These are phyloP conservation scores for Protophormia terraenovae DNA, from an alignment of 2,888 invertebrate species.

Conservation along the genomic window DNA sequence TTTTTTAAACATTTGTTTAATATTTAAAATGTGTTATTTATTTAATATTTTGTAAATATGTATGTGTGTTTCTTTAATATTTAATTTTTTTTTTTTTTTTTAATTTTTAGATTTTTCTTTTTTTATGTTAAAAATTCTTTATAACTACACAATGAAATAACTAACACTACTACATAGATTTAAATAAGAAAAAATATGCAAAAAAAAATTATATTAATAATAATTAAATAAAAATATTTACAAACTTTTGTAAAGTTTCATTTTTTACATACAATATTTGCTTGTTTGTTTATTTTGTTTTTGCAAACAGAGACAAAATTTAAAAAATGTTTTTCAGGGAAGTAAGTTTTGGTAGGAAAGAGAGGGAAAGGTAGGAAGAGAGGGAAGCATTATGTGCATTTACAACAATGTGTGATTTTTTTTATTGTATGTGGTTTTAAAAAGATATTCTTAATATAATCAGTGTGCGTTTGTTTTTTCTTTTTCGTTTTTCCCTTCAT, in stretches of 20 bases:
- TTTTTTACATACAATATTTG: conserved; percentile 44
- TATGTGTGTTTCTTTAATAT: conserved; percentile 28
- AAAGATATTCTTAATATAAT: conserved; percentile 43
- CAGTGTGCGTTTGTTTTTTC: conserved; percentile 40
- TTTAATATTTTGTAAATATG: conserved; percentile 44
- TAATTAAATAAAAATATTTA: conserved; percentile 53
- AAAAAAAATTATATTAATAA: conserved; percentile 43
- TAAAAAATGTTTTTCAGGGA: background rate
- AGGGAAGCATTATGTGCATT: conserved; percentile 40
- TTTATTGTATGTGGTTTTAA: conserved; percentile 17
- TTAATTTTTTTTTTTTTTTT: conserved; percentile 28
- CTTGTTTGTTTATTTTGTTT: background rate
- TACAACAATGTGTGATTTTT: conserved; percentile 58
- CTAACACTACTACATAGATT: conserved; percentile 51
- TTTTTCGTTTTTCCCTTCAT: background rate
- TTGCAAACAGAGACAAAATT: conserved; percentile 27
- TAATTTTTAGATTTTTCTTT: conserved; percentile 10
- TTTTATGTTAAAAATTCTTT: conserved; percentile 38
- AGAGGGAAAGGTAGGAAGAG: background rate
- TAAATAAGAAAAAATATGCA: conserved; percentile 41
- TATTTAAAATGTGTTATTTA: conserved; percentile 60
- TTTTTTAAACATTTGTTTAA: conserved; percentile 39
- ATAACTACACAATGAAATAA: conserved; percentile 62
- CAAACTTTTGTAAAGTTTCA: conserved; percentile 62
- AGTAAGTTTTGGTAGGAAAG: background rate